phyloP scores from a whole-genome alignment of 2,797 vertebrate genomes.

The Rhabdophis nuchalis region DNA sequence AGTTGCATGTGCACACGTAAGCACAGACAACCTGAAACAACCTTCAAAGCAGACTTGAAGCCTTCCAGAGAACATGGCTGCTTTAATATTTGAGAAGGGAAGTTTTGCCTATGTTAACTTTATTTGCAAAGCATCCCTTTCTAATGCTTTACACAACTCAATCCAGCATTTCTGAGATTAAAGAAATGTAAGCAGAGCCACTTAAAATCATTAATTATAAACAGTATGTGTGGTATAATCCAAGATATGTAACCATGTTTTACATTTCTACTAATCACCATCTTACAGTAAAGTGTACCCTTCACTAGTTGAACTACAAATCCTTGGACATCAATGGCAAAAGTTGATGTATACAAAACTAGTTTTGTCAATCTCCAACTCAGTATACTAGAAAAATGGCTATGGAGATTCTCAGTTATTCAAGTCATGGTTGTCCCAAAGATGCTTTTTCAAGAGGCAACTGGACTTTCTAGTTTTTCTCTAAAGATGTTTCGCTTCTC shows the following conservation, averaged over 20 bases:
- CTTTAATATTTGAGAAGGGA: neutral
- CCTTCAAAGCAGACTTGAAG: neutral
- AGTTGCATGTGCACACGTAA: neutral
- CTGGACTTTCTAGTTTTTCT: neutral
- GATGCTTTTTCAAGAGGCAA: neutral
- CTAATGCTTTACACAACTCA: neutral
- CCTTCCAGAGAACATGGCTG: neutral
- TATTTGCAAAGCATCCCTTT: neutral
- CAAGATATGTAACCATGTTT: neutral
- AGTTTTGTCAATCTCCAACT: neutral
- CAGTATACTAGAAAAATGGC: neutral
- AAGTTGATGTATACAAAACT: neutral
- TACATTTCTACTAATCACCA: neutral
- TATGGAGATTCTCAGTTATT: neutral
- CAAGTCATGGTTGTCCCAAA: neutral
- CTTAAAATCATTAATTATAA: neutral
- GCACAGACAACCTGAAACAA: neutral
- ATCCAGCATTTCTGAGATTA: neutral
- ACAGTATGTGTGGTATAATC: neutral
- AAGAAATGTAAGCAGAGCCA: slow-evolving; percentile 3
- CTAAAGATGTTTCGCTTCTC: neutral
- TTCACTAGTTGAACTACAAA: neutral
- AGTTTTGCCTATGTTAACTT: neutral
- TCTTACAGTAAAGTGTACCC: neutral
- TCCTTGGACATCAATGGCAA: neutral